Evolutionary conservation across 2,888 invertebrate genomes (phyloP).

Genomic region (Plemyria rubiginata): DNA sequence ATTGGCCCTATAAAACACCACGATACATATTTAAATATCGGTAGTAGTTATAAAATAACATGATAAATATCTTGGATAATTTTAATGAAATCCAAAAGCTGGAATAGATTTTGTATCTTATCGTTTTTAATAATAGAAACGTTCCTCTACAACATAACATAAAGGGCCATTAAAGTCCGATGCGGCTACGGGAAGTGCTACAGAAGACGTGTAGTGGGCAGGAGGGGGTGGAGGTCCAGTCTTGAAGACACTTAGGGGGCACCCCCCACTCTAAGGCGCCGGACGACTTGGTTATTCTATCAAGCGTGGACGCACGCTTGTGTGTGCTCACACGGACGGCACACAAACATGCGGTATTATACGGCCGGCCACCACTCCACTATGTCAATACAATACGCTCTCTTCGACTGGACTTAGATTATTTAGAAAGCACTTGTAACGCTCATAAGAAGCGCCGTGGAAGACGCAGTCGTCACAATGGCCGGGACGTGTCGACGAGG

Average conservation of each 20-base stretch:
- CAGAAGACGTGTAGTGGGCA: conserved; percentile 81
- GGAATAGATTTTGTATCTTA: conserved; percentile 2
- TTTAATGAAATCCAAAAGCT: neutral
- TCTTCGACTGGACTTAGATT: conserved; percentile 85
- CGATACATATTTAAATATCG: too few species aligned
- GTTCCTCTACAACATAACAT: conserved; percentile 70
- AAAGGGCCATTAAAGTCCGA: conserved; percentile 77
- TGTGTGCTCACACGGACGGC: conserved; percentile 54
- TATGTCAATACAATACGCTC: conserved; percentile 86
- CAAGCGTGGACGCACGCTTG: conserved; percentile 79
- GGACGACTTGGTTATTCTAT: conserved; percentile 85
- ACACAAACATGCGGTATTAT: conserved; percentile 75
- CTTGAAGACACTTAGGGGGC: conserved; percentile 80
- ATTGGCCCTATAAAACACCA: too few species aligned
- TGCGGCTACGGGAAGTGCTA: conserved; percentile 80
- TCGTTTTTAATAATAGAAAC: conserved; percentile 49
- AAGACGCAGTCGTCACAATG: conserved; percentile 84
- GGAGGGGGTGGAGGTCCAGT: conserved; percentile 80
- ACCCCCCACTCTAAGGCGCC: conserved; percentile 65
- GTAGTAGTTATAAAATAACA: too few species aligned
- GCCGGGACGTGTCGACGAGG: conserved; percentile 81
- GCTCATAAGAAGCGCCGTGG: conserved; percentile 81
- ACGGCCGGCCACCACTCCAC: conserved; percentile 85
- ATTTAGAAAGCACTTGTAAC: conserved; percentile 86
- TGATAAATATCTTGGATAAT: too few species aligned